These are phyloP conservation scores for Corydoras maculifer DNA, from an alignment of 2,113 vertebrate genomes.

Conservation along the genomic window DNA sequence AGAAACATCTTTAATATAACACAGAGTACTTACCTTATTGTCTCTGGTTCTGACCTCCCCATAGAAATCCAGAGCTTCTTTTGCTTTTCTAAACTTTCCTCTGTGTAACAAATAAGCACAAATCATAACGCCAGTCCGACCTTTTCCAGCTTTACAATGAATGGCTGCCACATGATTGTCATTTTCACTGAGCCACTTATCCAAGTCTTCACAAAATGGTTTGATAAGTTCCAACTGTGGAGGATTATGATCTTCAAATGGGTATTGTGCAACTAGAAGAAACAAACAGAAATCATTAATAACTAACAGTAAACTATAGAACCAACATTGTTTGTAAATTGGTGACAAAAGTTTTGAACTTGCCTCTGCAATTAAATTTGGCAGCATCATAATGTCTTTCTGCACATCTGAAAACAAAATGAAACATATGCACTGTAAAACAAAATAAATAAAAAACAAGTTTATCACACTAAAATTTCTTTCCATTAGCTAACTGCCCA, in stretches of 20 bases:
- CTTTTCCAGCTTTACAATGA: slow-evolving; percentile 97
- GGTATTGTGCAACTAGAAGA: slow-evolving; percentile 87
- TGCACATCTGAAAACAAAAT: slow-evolving; percentile 76
- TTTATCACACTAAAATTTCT: background rate
- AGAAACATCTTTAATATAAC: background rate
- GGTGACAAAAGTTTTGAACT: slow-evolving; percentile 20
- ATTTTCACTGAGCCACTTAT: slow-evolving; percentile 92
- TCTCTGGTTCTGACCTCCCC: slow-evolving; percentile 95
- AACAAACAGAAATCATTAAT: slow-evolving; percentile 4
- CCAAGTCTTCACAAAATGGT: slow-evolving; percentile 96
- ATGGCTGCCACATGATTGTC: slow-evolving; percentile 96
- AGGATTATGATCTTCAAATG: slow-evolving; percentile 97
- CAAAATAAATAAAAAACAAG: background rate
- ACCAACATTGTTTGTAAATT: no score
- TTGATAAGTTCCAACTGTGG: slow-evolving; percentile 95
- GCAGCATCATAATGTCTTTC: slow-evolving; percentile 94
- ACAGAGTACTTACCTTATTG: slow-evolving; percentile 76
- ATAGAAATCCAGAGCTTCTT: slow-evolving; percentile 96
- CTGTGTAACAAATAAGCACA: slow-evolving; percentile 96
- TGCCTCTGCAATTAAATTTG: slow-evolving; percentile 98
- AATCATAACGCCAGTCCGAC: slow-evolving; percentile 96
- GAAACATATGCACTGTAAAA: background rate
- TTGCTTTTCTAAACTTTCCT: slow-evolving; percentile 87
- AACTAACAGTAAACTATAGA: no score
- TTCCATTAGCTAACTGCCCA: no score